Evolutionary conservation across 2,888 invertebrate genomes (phyloP).

Genomic region (Volucella inanis): DNA sequence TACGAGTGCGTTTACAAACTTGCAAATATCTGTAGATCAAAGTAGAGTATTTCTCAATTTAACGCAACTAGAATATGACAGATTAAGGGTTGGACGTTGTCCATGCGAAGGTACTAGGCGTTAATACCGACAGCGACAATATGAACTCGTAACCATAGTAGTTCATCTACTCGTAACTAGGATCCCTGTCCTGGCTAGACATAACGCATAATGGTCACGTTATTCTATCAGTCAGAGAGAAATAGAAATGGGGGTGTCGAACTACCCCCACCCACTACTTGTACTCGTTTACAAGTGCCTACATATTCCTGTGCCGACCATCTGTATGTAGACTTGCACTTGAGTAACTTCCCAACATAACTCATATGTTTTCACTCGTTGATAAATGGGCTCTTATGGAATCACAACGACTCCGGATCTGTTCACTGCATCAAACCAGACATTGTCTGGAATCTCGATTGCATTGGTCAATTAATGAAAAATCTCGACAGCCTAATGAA

Average conservation of each 20-base stretch:
- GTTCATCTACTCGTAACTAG: conserved; percentile 13
- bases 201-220: conserved; percentile 66
- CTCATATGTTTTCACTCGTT: conserved; percentile 59
- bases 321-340: conserved; percentile 18
- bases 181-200: conserved; percentile 33
- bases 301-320: no score
- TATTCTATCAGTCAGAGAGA: conserved; percentile 51
- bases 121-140: conserved; percentile 59
- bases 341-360: conserved; percentile 56
- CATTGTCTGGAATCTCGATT: conserved; percentile 50
- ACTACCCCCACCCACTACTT: conserved; percentile 1
- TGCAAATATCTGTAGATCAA: background rate
- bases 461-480: conserved; percentile 57
- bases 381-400: conserved; percentile 45
- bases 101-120: conserved; percentile 30
- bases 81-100: background rate
- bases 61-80: background rate
- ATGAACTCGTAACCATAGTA: conserved; percentile 36
- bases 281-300: background rate
- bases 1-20: background rate
- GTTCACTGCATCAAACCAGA: conserved; percentile 44
- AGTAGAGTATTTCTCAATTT: conserved; percentile 3
- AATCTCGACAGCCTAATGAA: conserved; percentile 33
- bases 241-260: conserved; percentile 7
- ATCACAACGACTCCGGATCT: conserved; percentile 50